Percentiles rank a stretch among this genome's conserved stretches.
These are phyloP conservation scores for Dolichoris vasculosae DNA, from an alignment of 1,140 invertebrate species.

Conservation along the genomic window DNA sequence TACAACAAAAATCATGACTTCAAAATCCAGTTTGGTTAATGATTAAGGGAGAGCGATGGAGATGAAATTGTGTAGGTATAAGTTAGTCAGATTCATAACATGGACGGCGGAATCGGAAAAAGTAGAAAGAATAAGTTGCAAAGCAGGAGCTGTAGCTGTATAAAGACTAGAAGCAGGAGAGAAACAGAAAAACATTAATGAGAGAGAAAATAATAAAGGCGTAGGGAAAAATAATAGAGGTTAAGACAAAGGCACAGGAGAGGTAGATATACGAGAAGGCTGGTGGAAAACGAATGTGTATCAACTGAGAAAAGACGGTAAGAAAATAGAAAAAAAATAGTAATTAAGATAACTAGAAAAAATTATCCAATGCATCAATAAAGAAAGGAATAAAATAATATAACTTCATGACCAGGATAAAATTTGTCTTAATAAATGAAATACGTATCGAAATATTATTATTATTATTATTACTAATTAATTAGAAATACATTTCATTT, in stretches of 20 bases:
- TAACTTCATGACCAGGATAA: no score
- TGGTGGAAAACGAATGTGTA: not conserved
- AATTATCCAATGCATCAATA: not conserved
- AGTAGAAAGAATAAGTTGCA: not conserved
- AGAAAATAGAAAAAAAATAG: conserved; percentile 15
- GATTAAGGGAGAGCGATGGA: conserved; percentile 22
- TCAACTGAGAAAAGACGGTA: no score
- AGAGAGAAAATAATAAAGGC: conserved; percentile 13
- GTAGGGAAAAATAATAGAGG: conserved; percentile 12
- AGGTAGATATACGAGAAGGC: not conserved
- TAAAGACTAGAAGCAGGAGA: not conserved
- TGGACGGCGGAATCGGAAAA: not conserved
- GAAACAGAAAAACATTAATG: not conserved
- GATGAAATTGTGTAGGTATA: not conserved
- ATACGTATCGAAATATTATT: no score
- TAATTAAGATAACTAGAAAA: conserved; percentile 18
- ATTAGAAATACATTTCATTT: no score
- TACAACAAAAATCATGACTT: no score
- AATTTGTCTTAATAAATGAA: no score
- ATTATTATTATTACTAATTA: no score
- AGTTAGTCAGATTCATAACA: not conserved
- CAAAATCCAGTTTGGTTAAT: not conserved
- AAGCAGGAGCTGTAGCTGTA: not conserved
- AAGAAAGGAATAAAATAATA: not conserved
- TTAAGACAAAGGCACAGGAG: conserved; percentile 1